Evolutionary conservation across 1,140 invertebrate genomes (phyloP).

Genomic region (Magallana ariakensis): DNA sequence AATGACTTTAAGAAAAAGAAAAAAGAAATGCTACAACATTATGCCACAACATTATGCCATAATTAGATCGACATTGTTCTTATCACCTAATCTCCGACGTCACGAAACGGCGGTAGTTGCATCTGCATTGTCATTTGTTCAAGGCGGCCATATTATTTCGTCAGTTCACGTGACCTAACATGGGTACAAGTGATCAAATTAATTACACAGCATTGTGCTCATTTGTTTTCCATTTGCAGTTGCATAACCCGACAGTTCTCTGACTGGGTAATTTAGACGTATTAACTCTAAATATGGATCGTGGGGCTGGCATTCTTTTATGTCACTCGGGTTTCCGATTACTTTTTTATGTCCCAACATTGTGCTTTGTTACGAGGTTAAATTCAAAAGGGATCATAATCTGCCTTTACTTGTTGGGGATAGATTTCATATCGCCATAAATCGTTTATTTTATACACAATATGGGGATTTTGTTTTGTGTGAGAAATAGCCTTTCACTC

Average conservation of each 20-base stretch:
- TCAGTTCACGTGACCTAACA: conserved; percentile 31
- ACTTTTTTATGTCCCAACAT: conserved; percentile 16
- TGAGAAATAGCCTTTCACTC: conserved; percentile 15
- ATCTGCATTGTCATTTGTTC: conserved; percentile 31
- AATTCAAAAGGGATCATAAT: background rate
- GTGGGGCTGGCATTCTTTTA: background rate
- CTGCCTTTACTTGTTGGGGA: background rate
- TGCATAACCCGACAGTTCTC: conserved; percentile 25
- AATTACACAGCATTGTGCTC: conserved; percentile 31
- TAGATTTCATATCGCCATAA: conserved; percentile 29
- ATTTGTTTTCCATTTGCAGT: conserved; percentile 31
- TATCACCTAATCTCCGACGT: conserved; percentile 15
- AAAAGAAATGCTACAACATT: too few relatives aligned
- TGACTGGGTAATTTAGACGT: conserved; percentile 21
- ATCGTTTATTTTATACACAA: conserved; percentile 29
- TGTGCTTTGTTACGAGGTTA: conserved; percentile 30
- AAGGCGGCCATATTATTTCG: conserved; percentile 9
- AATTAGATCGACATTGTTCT: conserved; percentile 25
- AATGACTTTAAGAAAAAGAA: background rate
- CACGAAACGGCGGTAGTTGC: conserved; percentile 17
- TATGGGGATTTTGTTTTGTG: conserved; percentile 21
- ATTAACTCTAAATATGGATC: conserved; percentile 29
- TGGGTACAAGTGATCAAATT: conserved; percentile 31
- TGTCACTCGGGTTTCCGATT: conserved; percentile 16
- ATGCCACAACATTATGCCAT: background rate